A percentile compares a stretch with the other conserved stretches of the same genome.
These are phyloP conservation scores for Panthera uncia DNA, from an alignment of 2,113 vertebrate genomes.

Conservation along the genomic window DNA sequence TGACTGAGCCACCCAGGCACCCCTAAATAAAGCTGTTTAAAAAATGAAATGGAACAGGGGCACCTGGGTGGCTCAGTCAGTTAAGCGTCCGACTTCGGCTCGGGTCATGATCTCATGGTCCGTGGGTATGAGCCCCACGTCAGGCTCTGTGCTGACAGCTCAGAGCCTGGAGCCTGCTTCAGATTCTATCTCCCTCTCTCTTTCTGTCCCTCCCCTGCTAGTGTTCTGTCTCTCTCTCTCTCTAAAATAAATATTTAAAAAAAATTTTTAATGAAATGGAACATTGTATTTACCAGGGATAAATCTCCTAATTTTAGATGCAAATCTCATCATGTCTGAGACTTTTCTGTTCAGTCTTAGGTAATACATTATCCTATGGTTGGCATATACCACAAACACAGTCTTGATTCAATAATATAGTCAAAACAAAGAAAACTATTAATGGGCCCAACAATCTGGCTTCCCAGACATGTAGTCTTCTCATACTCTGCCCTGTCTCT, in stretches of 20 bases:
- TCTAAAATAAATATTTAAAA: no score
- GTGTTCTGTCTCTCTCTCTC: no score
- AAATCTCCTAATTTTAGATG: background rate
- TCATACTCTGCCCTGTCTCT: background rate
- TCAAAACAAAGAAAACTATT: background rate
- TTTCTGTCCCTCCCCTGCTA: no score
- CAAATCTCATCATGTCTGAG: background rate
- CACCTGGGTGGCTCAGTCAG: no score
- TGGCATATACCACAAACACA: background rate
- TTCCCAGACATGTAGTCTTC: background rate
- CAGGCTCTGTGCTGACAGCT: no score
- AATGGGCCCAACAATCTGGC: background rate
- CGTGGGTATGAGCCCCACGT: no score
- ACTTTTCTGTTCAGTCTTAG: background rate
- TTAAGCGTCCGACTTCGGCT: no score
- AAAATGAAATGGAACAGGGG: no score
- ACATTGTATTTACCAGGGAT: background rate
- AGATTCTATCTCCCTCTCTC: no score
- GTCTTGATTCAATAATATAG: background rate
- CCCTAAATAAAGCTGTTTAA: background rate
- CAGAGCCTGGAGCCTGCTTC: no score
- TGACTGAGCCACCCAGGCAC: no score
- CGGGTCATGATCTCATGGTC: no score
- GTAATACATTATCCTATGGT: background rate
- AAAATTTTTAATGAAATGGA: background rate